phyloP scores from a whole-genome alignment of 2,888 invertebrate genomes.

The Spatulosminthurus flaviceps region DNA sequence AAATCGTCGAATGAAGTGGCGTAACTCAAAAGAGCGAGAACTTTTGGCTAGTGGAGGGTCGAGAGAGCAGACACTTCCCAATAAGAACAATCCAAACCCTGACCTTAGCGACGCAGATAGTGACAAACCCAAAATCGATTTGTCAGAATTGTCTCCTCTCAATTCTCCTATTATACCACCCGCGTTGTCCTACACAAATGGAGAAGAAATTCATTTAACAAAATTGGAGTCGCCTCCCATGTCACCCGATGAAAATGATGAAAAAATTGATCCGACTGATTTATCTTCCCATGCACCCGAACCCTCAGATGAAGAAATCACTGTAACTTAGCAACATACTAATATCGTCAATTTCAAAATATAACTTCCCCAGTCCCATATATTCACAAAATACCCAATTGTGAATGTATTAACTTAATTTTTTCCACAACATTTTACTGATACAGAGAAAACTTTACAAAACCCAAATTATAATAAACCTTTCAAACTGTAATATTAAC shows the following conservation, averaged over 20 bases:
- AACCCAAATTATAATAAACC: no score
- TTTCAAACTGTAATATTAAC: no score
- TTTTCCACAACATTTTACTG: no score
- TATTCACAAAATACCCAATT: neutral
- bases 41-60: constrained; percentile 92
- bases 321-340: constrained; percentile 43
- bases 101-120: constrained; percentile 72
- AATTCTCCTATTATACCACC: constrained; percentile 65
- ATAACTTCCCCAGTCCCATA: neutral
- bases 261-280: constrained; percentile 42
- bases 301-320: constrained; percentile 50
- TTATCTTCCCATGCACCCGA: constrained; percentile 46
- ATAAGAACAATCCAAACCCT: constrained; percentile 71
- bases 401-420: neutral
- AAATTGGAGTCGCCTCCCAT: constrained; percentile 54
- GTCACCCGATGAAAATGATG: constrained; percentile 41
- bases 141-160: constrained; percentile 72
- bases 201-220: constrained; percentile 53
- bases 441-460: no score
- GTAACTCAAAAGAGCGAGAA: constrained; percentile 96
- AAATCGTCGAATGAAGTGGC: constrained; percentile 98
- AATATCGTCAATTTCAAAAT: neutral
- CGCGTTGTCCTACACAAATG: constrained; percentile 49
- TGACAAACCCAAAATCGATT: constrained; percentile 76
- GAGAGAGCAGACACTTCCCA: constrained; percentile 92